phyloP scores from a whole-genome alignment of 2,888 invertebrate genomes.

The Cataglyphis albicans region DNA sequence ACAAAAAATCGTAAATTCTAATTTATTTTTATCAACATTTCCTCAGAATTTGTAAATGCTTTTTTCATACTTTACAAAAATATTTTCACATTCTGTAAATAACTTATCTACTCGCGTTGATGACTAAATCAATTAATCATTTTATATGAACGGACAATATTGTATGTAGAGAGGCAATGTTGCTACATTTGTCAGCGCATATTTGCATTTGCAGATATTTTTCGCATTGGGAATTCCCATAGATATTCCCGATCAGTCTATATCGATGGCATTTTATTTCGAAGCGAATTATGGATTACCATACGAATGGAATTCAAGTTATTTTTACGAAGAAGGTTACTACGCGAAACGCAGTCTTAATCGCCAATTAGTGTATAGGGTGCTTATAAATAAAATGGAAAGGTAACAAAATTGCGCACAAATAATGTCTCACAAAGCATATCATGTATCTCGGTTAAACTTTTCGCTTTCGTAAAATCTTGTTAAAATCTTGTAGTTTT shows the following conservation, averaged over 20 bases:
- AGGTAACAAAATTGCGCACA: conserved; percentile 84
- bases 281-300: conserved; percentile 90
- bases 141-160: neutral
- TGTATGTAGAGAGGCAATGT: neutral
- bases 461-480: neutral
- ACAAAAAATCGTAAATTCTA: neutral
- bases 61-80: neutral
- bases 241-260: conserved; percentile 90
- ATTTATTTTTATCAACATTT: neutral
- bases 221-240: conserved; percentile 91
- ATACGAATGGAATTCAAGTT: conserved; percentile 86
- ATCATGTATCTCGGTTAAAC: neutral
- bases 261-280: conserved; percentile 91
- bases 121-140: neutral
- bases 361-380: conserved; percentile 87
- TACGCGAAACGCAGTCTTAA: conserved; percentile 85
- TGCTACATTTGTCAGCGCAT: neutral
- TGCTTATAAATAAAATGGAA: conserved; percentile 87
- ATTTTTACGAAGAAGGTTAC: conserved; percentile 68
- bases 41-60: neutral
- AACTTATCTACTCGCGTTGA: neutral
- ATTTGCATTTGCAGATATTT: conserved; percentile 87
- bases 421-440: conserved; percentile 11
- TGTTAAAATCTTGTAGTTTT: neutral
- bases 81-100: neutral